Percentiles rank a stretch among this genome's conserved stretches.
These are phyloP conservation scores for Notolepis coatsorum DNA, from an alignment of 2,797 vertebrate genomes.

Conservation along the genomic window DNA sequence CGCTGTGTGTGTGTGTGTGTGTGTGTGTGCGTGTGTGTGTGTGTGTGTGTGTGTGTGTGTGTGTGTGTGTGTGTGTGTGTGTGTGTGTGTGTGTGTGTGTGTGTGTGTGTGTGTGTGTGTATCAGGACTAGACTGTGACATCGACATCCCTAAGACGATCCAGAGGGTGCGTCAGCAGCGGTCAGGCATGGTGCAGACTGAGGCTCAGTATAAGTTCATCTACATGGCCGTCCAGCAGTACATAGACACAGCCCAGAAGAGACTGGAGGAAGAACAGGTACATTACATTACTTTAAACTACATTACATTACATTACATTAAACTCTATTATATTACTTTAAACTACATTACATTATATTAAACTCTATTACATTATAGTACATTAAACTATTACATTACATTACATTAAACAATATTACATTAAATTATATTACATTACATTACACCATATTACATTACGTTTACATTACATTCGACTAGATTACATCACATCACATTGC, in stretches of 20 bases:
- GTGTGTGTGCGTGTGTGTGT: slow-evolving; percentile 1
- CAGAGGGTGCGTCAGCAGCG: slow-evolving; percentile 89
- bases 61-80: background rate
- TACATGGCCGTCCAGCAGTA: slow-evolving; percentile 89
- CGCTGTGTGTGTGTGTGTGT: slow-evolving; percentile 6
- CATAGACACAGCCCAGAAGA: slow-evolving; percentile 87
- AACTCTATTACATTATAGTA: too few relatives aligned
- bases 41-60: slow-evolving; percentile 1
- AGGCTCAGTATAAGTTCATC: slow-evolving; percentile 91
- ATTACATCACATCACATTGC: too few relatives aligned
- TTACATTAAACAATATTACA: too few relatives aligned
- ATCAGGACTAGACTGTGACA: slow-evolving; percentile 87
- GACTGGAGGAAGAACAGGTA: slow-evolving; percentile 87
- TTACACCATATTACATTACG: too few relatives aligned
- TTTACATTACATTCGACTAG: too few relatives aligned
- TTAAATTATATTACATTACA: too few relatives aligned
- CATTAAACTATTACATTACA: too few relatives aligned
- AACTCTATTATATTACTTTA: too few relatives aligned
- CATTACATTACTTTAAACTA: too few relatives aligned
- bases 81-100: background rate
- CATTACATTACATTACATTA: too few relatives aligned
- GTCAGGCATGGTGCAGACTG: slow-evolving; percentile 91
- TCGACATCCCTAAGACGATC: slow-evolving; percentile 89
- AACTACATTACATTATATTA: too few relatives aligned
- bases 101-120: background rate